phyloP scores from a whole-genome alignment of 2,888 invertebrate genomes.

The Nudaria mundana region DNA sequence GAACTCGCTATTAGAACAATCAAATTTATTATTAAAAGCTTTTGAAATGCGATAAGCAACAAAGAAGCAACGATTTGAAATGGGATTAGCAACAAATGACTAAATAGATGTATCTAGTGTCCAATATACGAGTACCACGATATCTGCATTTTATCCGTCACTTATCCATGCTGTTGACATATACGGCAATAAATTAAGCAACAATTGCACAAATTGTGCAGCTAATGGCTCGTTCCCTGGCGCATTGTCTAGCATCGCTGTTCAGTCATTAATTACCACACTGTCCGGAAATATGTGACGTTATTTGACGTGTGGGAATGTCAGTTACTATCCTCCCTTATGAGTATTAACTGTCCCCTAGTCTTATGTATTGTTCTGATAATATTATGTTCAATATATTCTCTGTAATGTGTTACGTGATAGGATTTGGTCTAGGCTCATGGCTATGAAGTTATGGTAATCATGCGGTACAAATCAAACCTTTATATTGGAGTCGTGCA shows the following conservation, averaged over 20 bases:
- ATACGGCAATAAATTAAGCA: slow-evolving; percentile 70
- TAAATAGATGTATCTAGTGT: no score
- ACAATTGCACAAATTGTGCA: slow-evolving; percentile 79
- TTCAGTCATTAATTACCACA: slow-evolving; percentile 57
- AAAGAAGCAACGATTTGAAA: no score
- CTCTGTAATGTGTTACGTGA: slow-evolving; percentile 59
- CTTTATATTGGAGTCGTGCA: slow-evolving; percentile 47
- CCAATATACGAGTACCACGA: no score
- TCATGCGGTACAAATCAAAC: slow-evolving; percentile 45
- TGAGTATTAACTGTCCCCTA: slow-evolving; percentile 23
- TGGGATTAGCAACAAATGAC: no score
- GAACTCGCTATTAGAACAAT: neutral
- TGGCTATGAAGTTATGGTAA: slow-evolving; percentile 15
- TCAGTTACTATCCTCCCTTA: slow-evolving; percentile 36
- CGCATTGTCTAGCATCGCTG: slow-evolving; percentile 68
- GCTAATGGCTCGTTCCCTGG: slow-evolving; percentile 66
- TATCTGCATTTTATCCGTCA: no score
- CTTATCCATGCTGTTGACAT: slow-evolving; percentile 1
- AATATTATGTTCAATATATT: slow-evolving; percentile 41
- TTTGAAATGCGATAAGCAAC: neutral
- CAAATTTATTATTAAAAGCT: slow-evolving; percentile 1
- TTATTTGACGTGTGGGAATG: slow-evolving; percentile 61
- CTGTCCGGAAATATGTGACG: slow-evolving; percentile 58
- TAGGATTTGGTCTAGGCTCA: slow-evolving; percentile 45
- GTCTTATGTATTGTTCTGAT: slow-evolving; percentile 31